These are phyloP conservation scores for Carassius carassius DNA, from an alignment of 2,113 vertebrate species.

Conservation along the genomic window DNA sequence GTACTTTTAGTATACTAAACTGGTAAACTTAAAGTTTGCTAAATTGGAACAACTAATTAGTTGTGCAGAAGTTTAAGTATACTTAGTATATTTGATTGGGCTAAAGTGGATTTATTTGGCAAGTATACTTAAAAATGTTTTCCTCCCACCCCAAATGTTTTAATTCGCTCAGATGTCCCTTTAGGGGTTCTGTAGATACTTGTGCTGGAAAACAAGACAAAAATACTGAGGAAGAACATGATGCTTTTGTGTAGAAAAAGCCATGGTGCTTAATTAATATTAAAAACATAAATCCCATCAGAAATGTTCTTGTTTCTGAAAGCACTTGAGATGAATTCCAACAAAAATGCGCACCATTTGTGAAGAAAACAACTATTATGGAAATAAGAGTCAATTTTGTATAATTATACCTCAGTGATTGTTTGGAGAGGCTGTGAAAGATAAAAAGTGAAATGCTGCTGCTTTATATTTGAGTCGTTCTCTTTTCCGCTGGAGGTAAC, in stretches of 20 bases:
- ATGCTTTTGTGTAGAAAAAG: too few relatives aligned
- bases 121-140: too few relatives aligned
- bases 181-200: background rate
- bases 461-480: background rate
- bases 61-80: too few relatives aligned
- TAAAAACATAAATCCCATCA: background rate
- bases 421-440: constrained; percentile 49
- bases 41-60: too few relatives aligned
- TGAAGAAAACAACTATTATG: background rate
- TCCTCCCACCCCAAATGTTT: too few relatives aligned
- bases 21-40: too few relatives aligned
- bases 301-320: background rate
- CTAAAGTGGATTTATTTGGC: too few relatives aligned
- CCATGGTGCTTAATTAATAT: background rate
- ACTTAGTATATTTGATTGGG: too few relatives aligned
- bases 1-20: too few relatives aligned
- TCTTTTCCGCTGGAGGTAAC: background rate
- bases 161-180: too few relatives aligned
- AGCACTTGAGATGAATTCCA: background rate
- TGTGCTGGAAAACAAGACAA: background rate
- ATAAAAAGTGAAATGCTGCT: background rate
- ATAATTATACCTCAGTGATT: background rate
- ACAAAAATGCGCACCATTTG: background rate
- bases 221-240: too few relatives aligned
- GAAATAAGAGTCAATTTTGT: background rate